A percentile compares a stretch with the other conserved stretches of the same genome.
Conservation (phyloP, 1,140 invertebrate species). For the Drosophila sp. region DNA sequence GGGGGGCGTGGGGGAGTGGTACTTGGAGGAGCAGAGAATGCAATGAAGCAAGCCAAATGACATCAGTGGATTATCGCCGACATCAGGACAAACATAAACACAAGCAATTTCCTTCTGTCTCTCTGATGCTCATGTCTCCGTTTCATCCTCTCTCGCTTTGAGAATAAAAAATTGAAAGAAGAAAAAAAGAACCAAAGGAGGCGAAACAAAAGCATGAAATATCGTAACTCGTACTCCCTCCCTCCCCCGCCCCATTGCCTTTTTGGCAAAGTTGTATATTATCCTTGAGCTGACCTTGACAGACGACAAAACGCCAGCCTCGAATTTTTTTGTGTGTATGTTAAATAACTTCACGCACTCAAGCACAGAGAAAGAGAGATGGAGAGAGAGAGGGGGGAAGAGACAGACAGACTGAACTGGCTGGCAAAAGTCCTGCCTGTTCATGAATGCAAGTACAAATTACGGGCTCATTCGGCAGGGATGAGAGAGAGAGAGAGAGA, state of each 20-base stretch:
- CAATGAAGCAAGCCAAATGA: constrained; percentile 74
- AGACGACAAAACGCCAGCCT: constrained; percentile 38
- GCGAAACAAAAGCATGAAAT: constrained; percentile 77
- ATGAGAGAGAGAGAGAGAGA: constrained; percentile 37
- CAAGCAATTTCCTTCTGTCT: constrained; percentile 61
- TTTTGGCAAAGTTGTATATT: constrained; percentile 67
- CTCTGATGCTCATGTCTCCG: constrained; percentile 1
- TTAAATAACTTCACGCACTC: constrained; percentile 77
- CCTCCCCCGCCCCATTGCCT: constrained; percentile 10
- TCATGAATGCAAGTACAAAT: constrained; percentile 80
- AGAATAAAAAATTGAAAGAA: constrained; percentile 74
- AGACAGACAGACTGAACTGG: not conserved
- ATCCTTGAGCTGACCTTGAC: constrained; percentile 76
- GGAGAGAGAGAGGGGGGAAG: not conserved
- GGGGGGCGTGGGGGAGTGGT: constrained; percentile 2
- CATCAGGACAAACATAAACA: constrained; percentile 70
- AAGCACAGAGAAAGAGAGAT: constrained; percentile 24
- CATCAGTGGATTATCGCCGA: constrained; percentile 79
- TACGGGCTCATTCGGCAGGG: constrained; percentile 61
- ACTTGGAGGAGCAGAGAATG: constrained; percentile 26
- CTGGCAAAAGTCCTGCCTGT: constrained; percentile 39
- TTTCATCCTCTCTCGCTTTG: constrained; percentile 30
- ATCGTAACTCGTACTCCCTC: constrained; percentile 42
- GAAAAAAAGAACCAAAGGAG: constrained; percentile 29
- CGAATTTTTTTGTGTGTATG: constrained; percentile 56